Conservation (phyloP, 2,113 vertebrate genomes). For the Anas platyrhynchos region DNA sequence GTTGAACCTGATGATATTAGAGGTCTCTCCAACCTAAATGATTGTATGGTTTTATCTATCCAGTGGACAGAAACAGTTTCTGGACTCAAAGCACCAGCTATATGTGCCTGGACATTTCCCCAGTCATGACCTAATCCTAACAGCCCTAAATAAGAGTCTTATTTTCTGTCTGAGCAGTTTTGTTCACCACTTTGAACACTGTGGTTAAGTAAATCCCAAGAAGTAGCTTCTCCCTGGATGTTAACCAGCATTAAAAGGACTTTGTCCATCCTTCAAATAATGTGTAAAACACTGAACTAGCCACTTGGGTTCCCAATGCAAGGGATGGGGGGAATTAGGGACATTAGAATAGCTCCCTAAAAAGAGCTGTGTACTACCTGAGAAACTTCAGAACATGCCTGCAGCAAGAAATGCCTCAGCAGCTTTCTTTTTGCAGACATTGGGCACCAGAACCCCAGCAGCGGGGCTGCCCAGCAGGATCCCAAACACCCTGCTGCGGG, state of each 20-base stretch:
- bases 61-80: neutral
- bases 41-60: neutral
- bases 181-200: neutral
- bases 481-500: neutral
- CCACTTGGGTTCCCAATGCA: neutral
- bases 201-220: neutral
- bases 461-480: neutral
- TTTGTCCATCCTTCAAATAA: neutral
- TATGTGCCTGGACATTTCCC: neutral
- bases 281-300: neutral
- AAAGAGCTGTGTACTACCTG: neutral
- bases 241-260: neutral
- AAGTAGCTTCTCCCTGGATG: neutral
- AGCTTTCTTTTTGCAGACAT: neutral
- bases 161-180: neutral
- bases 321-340: neutral
- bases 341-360: fast-evolving
- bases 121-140: neutral
- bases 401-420: neutral
- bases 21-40: no score
- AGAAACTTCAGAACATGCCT: neutral
- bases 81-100: neutral
- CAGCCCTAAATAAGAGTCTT: neutral
- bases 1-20: no score
- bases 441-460: neutral